Evolutionary conservation across 2,797 vertebrate genomes (phyloP), one percentile per base, ranked within the genome.

Genomic region (Tympanoctomys barrerae): DNA sequence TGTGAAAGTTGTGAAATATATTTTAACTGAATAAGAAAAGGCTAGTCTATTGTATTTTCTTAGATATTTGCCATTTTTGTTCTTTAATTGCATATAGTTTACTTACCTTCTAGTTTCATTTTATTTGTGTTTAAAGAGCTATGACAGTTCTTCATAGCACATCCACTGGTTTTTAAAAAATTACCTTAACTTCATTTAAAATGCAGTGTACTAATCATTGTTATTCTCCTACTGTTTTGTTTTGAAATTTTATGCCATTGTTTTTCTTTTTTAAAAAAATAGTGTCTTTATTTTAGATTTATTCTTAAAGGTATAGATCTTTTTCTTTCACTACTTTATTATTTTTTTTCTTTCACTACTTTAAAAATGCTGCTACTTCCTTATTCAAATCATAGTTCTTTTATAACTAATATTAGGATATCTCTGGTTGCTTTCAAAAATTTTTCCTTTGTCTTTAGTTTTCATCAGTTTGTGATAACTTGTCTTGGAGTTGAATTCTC

Each of bases 401-500:
- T 81, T 83, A 7, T 49, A 77, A 87, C 3, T 71, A 61, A 79
- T n/a, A 79, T 46, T 24, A 61, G 11, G n/a, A 62, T 88, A 78
- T 83, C 42, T 16, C 70, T 78, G n/a, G 18, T 5, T 13, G 3
- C 79, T 84, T 88, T 84, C 19, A 22, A 79, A 62, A 49, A 1
- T 73, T 62, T 94, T 95, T 95, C 22, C 26, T 91, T 80, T 62
- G 24, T 84, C 33, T 88, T 83, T 57, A 54, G 22, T 85, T 83
- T 90, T 82, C 16, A 62, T 8, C 66, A 80, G 73, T 89, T 87
- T 31, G 16, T 68, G 28, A 68, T 90, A 12, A 68, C 90, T 90
- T 96, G 52, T 77, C 33, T 90, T 86, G 22, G 68, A 95, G 19
- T 77, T 89, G 39, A 79, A 61, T 91, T 82, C n/a, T 90, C 77